phyloP scores from a whole-genome alignment of 2,113 vertebrate genomes.

The Caranx ignobilis region DNA sequence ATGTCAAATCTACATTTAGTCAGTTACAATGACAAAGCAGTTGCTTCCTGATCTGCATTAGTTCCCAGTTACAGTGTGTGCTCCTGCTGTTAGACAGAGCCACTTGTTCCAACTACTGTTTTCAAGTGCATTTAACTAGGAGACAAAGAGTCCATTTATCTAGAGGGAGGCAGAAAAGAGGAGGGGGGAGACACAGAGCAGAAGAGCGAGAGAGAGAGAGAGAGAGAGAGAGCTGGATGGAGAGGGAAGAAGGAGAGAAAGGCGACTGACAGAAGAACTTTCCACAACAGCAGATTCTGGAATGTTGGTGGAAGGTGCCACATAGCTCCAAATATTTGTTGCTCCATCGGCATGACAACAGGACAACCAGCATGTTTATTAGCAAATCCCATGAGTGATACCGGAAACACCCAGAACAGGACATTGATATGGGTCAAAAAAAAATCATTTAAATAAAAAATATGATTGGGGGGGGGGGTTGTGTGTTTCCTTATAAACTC shows the following conservation, averaged over 20 bases:
- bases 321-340: slow-evolving; percentile 95
- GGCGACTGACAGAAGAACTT: slow-evolving; percentile 84
- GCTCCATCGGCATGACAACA: slow-evolving; percentile 88
- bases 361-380: slow-evolving; percentile 83
- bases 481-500: too few relatives aligned
- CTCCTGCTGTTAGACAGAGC: slow-evolving; percentile 60
- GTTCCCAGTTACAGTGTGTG: slow-evolving; percentile 34
- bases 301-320: slow-evolving; percentile 92
- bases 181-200: slow-evolving; percentile 76
- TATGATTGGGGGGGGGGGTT: background rate
- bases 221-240: slow-evolving; percentile 56
- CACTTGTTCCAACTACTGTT: slow-evolving; percentile 74
- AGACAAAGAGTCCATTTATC: slow-evolving; percentile 84
- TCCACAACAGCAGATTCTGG: slow-evolving; percentile 90
- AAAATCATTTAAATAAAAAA: background rate
- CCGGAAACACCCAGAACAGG: slow-evolving; percentile 19
- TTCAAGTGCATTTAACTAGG: slow-evolving; percentile 79
- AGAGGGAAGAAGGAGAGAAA: slow-evolving; percentile 73
- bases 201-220: slow-evolving; percentile 50
- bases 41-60: slow-evolving; percentile 38
- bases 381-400: slow-evolving; percentile 80
- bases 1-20: background rate
- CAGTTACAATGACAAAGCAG: slow-evolving; percentile 31
- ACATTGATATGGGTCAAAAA: slow-evolving; percentile 20
- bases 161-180: slow-evolving; percentile 32